Evolutionary conservation across 2,113 vertebrate species (phyloP), one percentile per base, ranked within the genome.

Genomic region (Barnardius zonarius): DNA sequence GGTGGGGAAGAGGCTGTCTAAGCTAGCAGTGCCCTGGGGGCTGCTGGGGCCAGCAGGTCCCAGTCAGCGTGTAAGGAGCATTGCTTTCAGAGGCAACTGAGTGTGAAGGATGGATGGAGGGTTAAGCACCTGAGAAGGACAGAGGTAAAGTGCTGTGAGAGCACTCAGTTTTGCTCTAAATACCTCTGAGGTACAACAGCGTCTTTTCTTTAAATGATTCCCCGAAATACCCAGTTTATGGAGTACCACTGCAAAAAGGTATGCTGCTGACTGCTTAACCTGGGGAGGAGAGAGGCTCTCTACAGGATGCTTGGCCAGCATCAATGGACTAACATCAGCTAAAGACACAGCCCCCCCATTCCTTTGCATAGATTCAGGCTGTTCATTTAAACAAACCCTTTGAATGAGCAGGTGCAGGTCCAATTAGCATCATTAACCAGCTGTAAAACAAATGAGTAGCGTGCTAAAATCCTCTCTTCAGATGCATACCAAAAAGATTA

Each of bases 51-150:
- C 17, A 23, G 9, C 0, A 0, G 4, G 18, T n/a, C 37, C n/a
- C 37, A 33, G 24, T 4, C 59, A 63, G 10, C 6, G 0, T 4
- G 23, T 20, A 16, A 17, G 28, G 2, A 57, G 2, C 15, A 18
- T 4, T 13, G 49, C 27, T 75, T 52, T 46, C 46, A 44, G 39
- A 88, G 46, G 4, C 27, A 33, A 6, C 0, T 13, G 33, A 10
- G 20, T 1, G 2, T 17, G 41, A 68, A 46, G 22, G 61, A 52
- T 0, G 19, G 77, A 52, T 27, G 37, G 30, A 68, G 17, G 19
- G 18, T 5, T 35, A 51, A 77, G 76, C 41, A 9, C 22, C 17
- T 4, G n/a, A 73, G 70, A 28, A 44, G 52, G 46, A 64, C 14
- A 35, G 20, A 78, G 24, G 19, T 39, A 59, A 75, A 2, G 12